These are phyloP conservation scores for Pontoporia blainvillei DNA, from an alignment of 2,113 vertebrate genomes.

Conservation along the genomic window DNA sequence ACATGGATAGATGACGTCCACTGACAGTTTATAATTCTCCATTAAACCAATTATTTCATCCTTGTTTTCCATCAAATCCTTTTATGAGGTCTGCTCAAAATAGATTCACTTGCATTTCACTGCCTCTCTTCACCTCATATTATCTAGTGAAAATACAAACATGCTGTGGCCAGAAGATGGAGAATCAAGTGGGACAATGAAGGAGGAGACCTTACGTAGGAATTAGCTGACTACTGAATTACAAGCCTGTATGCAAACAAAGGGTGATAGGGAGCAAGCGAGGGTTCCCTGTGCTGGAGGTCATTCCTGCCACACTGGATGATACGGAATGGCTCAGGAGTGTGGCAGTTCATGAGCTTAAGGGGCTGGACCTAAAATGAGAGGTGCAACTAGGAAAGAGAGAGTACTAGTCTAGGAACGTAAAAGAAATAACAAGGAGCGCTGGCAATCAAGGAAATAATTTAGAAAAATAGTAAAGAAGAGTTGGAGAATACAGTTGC, in stretches of 20 bases:
- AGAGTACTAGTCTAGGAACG: background rate
- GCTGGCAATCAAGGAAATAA: background rate
- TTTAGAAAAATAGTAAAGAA: background rate
- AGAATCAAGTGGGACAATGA: background rate
- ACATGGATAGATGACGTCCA: background rate
- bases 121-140: background rate
- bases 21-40: slow-evolving; percentile 24
- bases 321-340: background rate
- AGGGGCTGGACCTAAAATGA: background rate
- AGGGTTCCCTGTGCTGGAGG: background rate
- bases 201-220: background rate
- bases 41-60: slow-evolving; percentile 24
- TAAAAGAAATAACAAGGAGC: background rate
- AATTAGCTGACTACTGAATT: background rate
- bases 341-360: background rate
- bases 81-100: background rate
- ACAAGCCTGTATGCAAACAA: background rate
- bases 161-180: background rate
- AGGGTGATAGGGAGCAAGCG: background rate
- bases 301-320: background rate
- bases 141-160: background rate
- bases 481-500: background rate
- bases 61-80: slow-evolving; percentile 1
- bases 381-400: background rate
- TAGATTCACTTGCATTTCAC: background rate